Conservation (phyloP, 2,113 vertebrate species). For the Crypturellus undulatus region DNA sequence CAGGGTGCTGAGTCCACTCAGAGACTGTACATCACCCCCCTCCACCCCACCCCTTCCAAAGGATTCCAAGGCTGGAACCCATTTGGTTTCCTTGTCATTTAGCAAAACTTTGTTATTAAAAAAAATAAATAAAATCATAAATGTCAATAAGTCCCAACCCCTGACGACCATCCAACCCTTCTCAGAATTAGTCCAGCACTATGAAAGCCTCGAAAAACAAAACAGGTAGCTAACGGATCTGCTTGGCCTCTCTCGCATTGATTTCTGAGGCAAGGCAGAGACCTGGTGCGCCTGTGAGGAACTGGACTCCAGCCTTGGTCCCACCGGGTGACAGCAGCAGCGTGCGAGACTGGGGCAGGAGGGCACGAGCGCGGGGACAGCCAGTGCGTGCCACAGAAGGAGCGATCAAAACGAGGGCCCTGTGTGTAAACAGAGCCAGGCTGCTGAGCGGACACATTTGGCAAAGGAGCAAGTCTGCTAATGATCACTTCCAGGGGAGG, state of each 20-base stretch:
- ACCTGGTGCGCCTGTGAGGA: rapidly evolving
- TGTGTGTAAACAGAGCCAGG: background rate
- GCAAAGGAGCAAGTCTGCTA: background rate
- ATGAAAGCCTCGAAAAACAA: background rate
- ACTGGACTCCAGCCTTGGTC: rapidly evolving
- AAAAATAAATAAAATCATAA: background rate
- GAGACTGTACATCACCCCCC: too few species aligned
- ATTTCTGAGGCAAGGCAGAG: background rate
- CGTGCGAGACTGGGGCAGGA: rapidly evolving
- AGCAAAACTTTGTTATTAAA: background rate
- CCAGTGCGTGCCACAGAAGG: background rate
- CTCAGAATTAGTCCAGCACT: background rate
- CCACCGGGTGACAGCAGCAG: rapidly evolving
- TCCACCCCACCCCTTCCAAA: too few species aligned
- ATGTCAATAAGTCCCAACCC: background rate
- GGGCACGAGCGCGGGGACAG: background rate
- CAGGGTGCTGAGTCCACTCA: too few species aligned
- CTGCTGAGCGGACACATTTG: background rate
- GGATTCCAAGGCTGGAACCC: background rate
- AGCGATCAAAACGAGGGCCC: background rate
- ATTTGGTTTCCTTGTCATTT: constrained; percentile 34
- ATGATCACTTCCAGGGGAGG: background rate
- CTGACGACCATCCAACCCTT: background rate
- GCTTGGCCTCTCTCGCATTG: background rate
- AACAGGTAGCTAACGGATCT: background rate